phyloP scores from a whole-genome alignment of 2,888 invertebrate species.

The Andrena camellia region DNA sequence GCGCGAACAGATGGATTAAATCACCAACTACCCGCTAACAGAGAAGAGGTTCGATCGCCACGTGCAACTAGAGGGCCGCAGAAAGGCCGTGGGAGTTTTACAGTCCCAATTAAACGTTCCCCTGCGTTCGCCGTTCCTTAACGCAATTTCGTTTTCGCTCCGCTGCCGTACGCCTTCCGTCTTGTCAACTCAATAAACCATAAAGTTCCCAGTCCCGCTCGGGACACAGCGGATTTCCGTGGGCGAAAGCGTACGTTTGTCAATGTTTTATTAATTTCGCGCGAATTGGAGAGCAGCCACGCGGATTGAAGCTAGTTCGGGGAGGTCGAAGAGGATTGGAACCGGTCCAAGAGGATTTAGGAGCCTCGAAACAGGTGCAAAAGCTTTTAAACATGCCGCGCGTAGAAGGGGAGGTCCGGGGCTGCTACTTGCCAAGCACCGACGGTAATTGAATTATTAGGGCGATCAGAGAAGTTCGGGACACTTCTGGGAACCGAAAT shows the following conservation, averaged over 20 bases:
- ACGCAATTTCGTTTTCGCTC: constrained; percentile 9
- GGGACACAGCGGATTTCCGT: constrained; percentile 8
- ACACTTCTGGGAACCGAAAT: too few relatives aligned
- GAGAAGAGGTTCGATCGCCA: constrained; percentile 15
- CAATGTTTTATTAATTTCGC: constrained; percentile 50
- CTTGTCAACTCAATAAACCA: neutral
- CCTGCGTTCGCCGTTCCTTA: neutral
- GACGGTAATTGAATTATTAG: constrained; percentile 27
- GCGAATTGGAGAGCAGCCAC: constrained; percentile 20
- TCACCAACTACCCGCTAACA: constrained; percentile 12
- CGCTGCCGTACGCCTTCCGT: neutral
- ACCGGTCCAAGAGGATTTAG: constrained; percentile 41
- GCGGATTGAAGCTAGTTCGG: constrained; percentile 28
- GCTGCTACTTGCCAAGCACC: neutral
- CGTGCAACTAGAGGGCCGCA: neutral
- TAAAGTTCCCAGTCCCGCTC: constrained; percentile 5
- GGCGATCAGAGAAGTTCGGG: neutral
- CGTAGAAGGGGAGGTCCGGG: neutral
- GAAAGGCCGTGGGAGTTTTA: neutral
- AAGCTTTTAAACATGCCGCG: constrained; percentile 40
- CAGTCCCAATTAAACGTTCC: constrained; percentile 39
- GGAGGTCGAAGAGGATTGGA: constrained; percentile 42
- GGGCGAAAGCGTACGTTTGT: constrained; percentile 7
- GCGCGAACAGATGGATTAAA: constrained; percentile 38
- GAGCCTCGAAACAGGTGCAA: constrained; percentile 39